These are phyloP conservation scores for Leucophenga montana DNA, from an alignment of 2,888 invertebrate species.

Conservation along the genomic window DNA sequence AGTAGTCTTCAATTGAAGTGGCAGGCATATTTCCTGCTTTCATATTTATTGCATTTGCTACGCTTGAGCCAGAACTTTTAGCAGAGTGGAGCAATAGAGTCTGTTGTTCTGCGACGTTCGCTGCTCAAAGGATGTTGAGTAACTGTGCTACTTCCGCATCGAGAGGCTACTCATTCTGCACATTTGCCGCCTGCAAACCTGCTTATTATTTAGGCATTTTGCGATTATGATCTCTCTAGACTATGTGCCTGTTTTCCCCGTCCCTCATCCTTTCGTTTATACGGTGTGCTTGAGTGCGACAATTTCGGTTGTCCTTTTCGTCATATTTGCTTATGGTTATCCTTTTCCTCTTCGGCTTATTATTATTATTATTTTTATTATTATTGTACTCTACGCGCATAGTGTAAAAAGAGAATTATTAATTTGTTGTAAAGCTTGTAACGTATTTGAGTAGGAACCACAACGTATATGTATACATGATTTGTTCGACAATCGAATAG, in stretches of 20 bases:
- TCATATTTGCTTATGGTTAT: constrained; percentile 23
- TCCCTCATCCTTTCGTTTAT: not conserved
- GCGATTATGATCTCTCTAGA: constrained; percentile 61
- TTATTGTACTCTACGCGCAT: constrained; percentile 28
- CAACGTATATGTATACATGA: no score
- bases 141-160: constrained; percentile 7
- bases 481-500: no score
- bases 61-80: constrained; percentile 44
- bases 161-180: not conserved
- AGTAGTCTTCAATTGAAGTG: constrained; percentile 27
- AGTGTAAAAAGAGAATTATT: constrained; percentile 29
- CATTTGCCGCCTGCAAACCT: not conserved
- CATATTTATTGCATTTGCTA: constrained; percentile 66
- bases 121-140: constrained; percentile 11
- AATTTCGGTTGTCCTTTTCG: constrained; percentile 18
- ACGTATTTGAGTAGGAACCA: no score
- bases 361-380: constrained; percentile 61
- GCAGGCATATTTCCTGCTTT: constrained; percentile 34
- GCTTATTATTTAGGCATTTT: constrained; percentile 44
- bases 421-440: not conserved
- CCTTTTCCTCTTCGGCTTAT: constrained; percentile 53
- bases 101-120: not conserved
- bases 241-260: constrained; percentile 22
- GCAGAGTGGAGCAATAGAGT: not conserved
- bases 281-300: constrained; percentile 20